phyloP scores from a whole-genome alignment of 2,113 vertebrate species.

The Rattus rattus region DNA sequence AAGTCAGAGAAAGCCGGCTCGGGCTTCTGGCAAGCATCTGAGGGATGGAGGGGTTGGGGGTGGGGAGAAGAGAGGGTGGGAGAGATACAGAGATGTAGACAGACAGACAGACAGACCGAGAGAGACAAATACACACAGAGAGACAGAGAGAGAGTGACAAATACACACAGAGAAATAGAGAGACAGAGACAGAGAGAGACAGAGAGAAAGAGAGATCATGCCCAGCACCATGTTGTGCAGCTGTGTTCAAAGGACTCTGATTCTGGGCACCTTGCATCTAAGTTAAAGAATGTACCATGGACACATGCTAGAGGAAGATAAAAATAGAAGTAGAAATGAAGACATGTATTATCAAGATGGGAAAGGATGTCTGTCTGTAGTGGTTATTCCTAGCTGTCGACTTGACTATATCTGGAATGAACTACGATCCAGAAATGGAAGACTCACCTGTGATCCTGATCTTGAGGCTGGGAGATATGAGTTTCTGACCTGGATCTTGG shows the following conservation, averaged over 20 bases:
- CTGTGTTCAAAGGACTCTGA: not conserved
- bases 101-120: not conserved
- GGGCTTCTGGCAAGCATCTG: not conserved
- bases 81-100: too few relatives aligned
- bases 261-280: not conserved
- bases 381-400: too few relatives aligned
- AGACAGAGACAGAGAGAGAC: too few relatives aligned
- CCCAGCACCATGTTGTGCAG: not conserved
- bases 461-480: too few relatives aligned
- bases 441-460: too few relatives aligned
- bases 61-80: too few relatives aligned
- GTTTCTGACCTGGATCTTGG: too few relatives aligned
- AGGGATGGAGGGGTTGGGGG: too few relatives aligned
- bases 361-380: not conserved
- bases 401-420: too few relatives aligned
- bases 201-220: not conserved
- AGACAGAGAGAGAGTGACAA: not conserved
- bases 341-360: not conserved
- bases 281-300: not conserved
- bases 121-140: not conserved
- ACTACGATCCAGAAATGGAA: too few relatives aligned
- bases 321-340: not conserved
- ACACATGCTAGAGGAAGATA: not conserved
- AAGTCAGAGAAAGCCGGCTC: not conserved
- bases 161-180: too few relatives aligned